phyloP scores from a whole-genome alignment of 2,888 invertebrate genomes.

The Onchidella celtica region DNA sequence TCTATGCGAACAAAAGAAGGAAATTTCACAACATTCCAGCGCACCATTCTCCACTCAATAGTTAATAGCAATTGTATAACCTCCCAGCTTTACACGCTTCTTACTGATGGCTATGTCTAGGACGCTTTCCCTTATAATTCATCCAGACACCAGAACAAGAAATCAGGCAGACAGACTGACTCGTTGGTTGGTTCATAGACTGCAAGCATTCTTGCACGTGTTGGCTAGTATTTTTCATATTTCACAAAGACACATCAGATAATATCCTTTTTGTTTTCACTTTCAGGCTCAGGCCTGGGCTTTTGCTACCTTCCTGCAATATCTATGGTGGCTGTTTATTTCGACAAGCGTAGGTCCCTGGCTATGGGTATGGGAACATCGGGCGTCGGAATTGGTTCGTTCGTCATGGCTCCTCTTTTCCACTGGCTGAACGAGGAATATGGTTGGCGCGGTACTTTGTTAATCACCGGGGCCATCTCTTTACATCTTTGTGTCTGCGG shows the following conservation, averaged over 20 bases:
- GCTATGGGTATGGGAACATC: not conserved
- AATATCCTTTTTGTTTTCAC: not conserved
- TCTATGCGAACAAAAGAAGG: too few species aligned
- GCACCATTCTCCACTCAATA: too few species aligned
- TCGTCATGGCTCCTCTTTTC: not conserved
- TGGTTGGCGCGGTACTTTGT: not conserved
- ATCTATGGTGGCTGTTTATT: not conserved
- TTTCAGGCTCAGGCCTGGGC: not conserved
- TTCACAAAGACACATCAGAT: not conserved
- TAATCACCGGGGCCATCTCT: not conserved
- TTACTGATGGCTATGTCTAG: too few species aligned
- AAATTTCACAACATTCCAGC: too few species aligned
- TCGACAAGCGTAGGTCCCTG: not conserved
- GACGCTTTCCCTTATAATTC: too few species aligned
- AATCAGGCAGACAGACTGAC: too few species aligned
- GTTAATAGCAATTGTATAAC: too few species aligned
- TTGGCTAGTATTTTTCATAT: not conserved
- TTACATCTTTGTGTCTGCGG: not conserved
- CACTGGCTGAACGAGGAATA: not conserved
- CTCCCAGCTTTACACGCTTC: too few species aligned
- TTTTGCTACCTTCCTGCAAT: not conserved
- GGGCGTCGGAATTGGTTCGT: not conserved
- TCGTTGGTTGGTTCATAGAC: too few species aligned
- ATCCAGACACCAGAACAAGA: too few species aligned
- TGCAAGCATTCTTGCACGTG: too few species aligned